Evolutionary conservation across 2,113 vertebrate species (phyloP).

Genomic region (Oncorhynchus clarkii): DNA sequence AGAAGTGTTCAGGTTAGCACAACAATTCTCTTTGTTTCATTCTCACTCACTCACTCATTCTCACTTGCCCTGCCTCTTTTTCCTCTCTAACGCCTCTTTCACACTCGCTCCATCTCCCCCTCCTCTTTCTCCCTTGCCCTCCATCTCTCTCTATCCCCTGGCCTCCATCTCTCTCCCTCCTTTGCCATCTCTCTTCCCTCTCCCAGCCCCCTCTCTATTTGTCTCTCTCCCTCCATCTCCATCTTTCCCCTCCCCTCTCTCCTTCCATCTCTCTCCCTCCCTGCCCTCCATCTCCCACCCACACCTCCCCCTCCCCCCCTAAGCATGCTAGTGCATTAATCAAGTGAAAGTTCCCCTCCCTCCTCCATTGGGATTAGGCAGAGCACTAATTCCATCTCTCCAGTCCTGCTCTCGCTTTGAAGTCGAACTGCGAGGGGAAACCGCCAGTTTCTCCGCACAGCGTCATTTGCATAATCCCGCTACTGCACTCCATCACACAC

Average conservation of each 20-base stretch:
- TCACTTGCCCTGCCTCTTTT: neutral
- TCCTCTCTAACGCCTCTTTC: neutral
- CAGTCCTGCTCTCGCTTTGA: constrained; percentile 67
- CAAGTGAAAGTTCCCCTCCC: constrained; percentile 56
- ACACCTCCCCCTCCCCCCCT: constrained; percentile 1
- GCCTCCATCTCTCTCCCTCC: neutral
- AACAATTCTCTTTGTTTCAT: constrained; percentile 3
- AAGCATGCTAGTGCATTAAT: constrained; percentile 65
- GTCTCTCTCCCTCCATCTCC: neutral
- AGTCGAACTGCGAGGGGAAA: constrained; percentile 64
- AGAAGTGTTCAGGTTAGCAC: constrained; percentile 3
- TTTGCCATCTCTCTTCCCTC: neutral
- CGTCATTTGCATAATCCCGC: constrained; percentile 72
- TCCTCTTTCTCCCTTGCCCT: neutral
- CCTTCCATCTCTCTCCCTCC: neutral
- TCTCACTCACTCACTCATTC: no score
- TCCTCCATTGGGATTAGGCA: constrained; percentile 71
- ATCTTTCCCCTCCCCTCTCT: neutral
- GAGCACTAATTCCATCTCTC: constrained; percentile 74
- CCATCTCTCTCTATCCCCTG: neutral
- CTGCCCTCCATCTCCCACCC: neutral
- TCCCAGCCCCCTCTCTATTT: neutral
- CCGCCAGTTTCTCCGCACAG: constrained; percentile 56
- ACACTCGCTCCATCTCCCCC: neutral
- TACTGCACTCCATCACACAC: constrained; percentile 53